Evolutionary conservation across 1,140 invertebrate genomes (phyloP), one percentile per base, ranked within the genome.

Genomic region (Xylocopa sonorina): DNA sequence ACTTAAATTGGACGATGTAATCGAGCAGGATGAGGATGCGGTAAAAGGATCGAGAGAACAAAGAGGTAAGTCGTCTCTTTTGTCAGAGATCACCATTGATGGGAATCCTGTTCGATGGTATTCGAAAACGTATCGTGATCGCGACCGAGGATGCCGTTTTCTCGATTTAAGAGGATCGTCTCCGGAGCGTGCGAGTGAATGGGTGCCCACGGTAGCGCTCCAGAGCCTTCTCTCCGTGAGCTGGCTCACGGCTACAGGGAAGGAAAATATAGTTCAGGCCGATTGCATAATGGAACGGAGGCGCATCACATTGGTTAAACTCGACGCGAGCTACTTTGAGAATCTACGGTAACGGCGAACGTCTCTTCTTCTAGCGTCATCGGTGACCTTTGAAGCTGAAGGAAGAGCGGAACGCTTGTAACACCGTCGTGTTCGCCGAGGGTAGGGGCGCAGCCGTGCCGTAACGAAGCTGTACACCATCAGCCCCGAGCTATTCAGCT

Each of bases 211-310:
- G 71, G 84, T 85, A 85, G 84, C 82, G 18, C 38, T 46, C 16
- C 21, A 14, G 74, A n/a, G 66, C 55, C 58, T 80, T 75, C 79
- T 74, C 77, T 50, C 34, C 38, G 43, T 60, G 34, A 72, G 55
- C 62, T 27, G 57, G 57, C 57, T 60, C 32, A 60, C 21, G 57
- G 29, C 34, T 64, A 34, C 16, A 46, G 58, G 51, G 29, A 66
- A 85, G 72, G 83, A 78, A 86, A 85, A 86, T 85, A 85, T 85
- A 82, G 83, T 85, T 84, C 84, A 85, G 80, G 18, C 53, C 43
- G 60, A 29, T 86, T 86, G 83, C 84, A 75, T 86, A 86, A 86
- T 71, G 41, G 41, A 57, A 68, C 67, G 48, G 60, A 85, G 83
- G 82, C 68, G 63, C 81, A 82, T 84, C 78, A 48, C 77, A 32